Base-by-base conservation (phyloP, 2,888 invertebrate genomes). In the Tenthredo mesomela region DNA sequence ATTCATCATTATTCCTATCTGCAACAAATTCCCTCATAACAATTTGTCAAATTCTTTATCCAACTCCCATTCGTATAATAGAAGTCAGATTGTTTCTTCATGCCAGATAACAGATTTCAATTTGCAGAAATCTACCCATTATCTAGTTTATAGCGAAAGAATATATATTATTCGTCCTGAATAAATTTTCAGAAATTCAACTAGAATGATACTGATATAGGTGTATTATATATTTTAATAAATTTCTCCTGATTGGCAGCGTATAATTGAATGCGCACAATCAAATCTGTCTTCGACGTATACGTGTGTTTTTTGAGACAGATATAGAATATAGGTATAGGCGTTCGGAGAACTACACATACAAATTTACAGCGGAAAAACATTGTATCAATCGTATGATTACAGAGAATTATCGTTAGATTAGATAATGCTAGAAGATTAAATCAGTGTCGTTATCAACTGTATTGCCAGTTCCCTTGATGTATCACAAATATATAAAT, bases 361-460 rank as follows among this genome's bases (percentile, higher is more conserved):
- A 15, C 47, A 10, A 4, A 10, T 33, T n/a, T 18, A 29, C 29
- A 61, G 40, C 15, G 5, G 0, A 18, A 37, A 80, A 54, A 33
- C 1, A 80, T 6, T 61, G 3, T 18, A 47, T 25, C 21, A 43
- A 47, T 25, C 15, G 67, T n/a, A 58, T 25, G 40, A 80, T 80
- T 37, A 40, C n/a, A 7, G n/a, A 65, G n/a, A 82, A 67, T 82
- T 82, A 82, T 82, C 82, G 43, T 33, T 7, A 65, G 82, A 82
- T 82, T 29, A 82, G 82, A 82, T 47, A 58, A n/a, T 37, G 40
- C 58, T 58, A 4, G 1, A 50, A 77, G 77, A 77, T 50, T 21
- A 10, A 73, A 77, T 77, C 77, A 29, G 29, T 40, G 37, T 15
- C 33, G 80, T 61, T 58, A 80, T 61, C 40, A 50, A 58, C 18